Percentiles rank a stretch among this genome's conserved stretches.
Conservation (phyloP, 1,140 invertebrate genomes). For the Andrena cerasifolii region DNA sequence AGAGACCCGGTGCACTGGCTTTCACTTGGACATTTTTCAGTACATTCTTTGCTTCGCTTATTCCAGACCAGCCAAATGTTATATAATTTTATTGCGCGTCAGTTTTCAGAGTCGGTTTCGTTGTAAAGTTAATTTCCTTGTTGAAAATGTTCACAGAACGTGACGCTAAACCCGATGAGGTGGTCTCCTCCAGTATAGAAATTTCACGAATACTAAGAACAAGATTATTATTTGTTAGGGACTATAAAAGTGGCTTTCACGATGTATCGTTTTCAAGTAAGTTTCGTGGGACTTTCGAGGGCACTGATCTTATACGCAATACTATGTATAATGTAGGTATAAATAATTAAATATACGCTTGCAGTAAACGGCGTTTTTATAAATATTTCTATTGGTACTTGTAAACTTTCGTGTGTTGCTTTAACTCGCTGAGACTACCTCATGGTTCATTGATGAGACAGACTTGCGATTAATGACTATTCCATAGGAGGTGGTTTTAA, state of each 20-base stretch:
- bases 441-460: slow-evolving; percentile 1
- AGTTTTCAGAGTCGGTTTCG: slow-evolving; percentile 7
- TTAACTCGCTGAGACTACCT: slow-evolving; percentile 32
- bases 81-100: slow-evolving; percentile 76
- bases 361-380: slow-evolving; percentile 38
- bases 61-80: slow-evolving; percentile 87
- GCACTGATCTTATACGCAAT: slow-evolving; percentile 19
- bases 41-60: slow-evolving; percentile 89
- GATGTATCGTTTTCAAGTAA: background rate
- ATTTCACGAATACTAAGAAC: slow-evolving; percentile 20
- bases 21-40: slow-evolving; percentile 89
- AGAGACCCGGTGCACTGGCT: slow-evolving; percentile 85
- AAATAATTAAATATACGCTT: slow-evolving; percentile 28
- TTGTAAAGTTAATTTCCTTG: slow-evolving; percentile 42
- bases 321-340: slow-evolving; percentile 6
- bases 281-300: slow-evolving; percentile 16
- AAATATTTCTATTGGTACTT: slow-evolving; percentile 30
- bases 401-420: slow-evolving; percentile 9
- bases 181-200: slow-evolving; percentile 29
- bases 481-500: slow-evolving; percentile 30
- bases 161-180: slow-evolving; percentile 21
- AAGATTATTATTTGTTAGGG: background rate
- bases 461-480: slow-evolving; percentile 23
- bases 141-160: slow-evolving; percentile 12
- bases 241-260: background rate